Conservation (phyloP, 2,113 vertebrate species). For the Etia nguti region DNA sequence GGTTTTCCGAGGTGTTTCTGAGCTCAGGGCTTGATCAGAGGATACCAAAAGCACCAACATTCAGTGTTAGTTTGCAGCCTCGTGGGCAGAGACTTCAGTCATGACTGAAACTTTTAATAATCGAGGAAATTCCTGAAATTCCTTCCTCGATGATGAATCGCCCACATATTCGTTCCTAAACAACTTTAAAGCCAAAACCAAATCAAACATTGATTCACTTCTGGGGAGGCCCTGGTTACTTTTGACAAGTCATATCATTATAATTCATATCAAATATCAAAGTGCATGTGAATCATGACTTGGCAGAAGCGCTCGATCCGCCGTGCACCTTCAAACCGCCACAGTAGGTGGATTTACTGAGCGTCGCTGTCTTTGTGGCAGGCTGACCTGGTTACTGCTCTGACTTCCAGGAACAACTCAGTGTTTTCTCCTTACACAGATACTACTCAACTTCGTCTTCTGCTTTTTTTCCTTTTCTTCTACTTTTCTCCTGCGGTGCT, state of each 20-base stretch:
- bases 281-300: background rate
- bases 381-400: constrained; percentile 22
- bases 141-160: background rate
- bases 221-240: background rate
- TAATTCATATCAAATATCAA: background rate
- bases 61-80: background rate
- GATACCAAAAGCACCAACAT: background rate
- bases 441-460: background rate
- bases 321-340: background rate
- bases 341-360: background rate
- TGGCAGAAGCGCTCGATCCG: background rate
- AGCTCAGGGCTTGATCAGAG: background rate
- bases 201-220: background rate
- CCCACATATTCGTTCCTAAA: background rate
- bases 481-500: background rate
- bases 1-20: background rate
- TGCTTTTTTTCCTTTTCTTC: background rate
- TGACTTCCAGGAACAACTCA: constrained; percentile 12
- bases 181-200: background rate
- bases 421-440: background rate
- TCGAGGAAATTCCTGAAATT: background rate
- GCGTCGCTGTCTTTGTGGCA: background rate
- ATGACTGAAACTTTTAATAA: background rate
- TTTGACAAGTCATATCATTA: background rate
- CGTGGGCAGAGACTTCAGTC: background rate